phyloP scores from a whole-genome alignment of 2,113 vertebrate species.

The Myotis lucifugus region DNA sequence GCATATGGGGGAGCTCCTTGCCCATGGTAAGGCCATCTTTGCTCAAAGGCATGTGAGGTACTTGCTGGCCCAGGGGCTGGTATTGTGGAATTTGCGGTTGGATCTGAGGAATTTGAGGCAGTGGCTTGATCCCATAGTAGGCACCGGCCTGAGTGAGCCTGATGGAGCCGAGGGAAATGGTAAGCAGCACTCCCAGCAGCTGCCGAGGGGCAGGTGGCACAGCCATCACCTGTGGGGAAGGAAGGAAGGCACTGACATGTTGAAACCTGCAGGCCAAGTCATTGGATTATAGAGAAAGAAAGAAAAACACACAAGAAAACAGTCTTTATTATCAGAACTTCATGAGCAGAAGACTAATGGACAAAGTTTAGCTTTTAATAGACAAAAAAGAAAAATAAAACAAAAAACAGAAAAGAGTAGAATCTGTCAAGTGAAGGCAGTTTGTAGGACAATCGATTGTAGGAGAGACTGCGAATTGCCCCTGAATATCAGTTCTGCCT shows the following conservation, averaged over 20 bases:
- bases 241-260: background rate
- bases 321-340: background rate
- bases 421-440: background rate
- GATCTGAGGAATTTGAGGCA: conserved; percentile 88
- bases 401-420: background rate
- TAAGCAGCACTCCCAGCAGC: conserved; percentile 83
- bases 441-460: background rate
- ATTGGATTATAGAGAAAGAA: background rate
- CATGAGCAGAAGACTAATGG: background rate
- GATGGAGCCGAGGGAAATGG: conserved; percentile 84
- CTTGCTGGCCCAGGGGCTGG: conserved; percentile 91
- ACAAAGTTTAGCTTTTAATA: background rate
- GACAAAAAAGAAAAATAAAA: background rate
- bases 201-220: conserved; percentile 74
- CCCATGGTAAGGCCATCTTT: conserved; percentile 90
- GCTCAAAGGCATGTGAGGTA: conserved; percentile 91
- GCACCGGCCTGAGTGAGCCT: conserved; percentile 87
- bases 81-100: conserved; percentile 86
- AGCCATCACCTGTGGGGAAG: conserved; percentile 85
- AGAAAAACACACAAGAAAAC: background rate
- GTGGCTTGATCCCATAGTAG: conserved; percentile 94
- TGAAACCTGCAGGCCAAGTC: background rate
- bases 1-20: conserved; percentile 93
- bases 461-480: background rate
- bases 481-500: background rate